Percentiles rank a stretch among this genome's conserved stretches.
Conservation (phyloP, 2,113 vertebrate genomes). For the Ammospiza nelsoni region DNA sequence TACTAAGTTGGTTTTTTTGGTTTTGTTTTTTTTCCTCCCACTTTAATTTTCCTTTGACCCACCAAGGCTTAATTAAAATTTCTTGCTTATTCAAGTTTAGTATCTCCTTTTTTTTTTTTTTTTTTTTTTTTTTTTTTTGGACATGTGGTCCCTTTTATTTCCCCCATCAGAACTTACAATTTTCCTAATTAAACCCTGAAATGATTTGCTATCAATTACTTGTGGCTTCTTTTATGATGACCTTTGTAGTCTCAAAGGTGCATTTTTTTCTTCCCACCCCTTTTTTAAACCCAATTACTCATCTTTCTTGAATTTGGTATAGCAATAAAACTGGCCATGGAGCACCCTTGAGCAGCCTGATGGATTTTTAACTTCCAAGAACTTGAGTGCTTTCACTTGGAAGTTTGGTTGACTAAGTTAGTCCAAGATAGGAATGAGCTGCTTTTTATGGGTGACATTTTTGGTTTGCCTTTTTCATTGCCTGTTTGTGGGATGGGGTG, state of each 20-base stretch:
- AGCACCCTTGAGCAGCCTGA: constrained; percentile 70
- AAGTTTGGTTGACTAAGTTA: constrained; percentile 69
- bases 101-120: constrained; percentile 53
- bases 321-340: constrained; percentile 77
- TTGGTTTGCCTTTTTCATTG: constrained; percentile 47
- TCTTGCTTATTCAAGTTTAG: constrained; percentile 75
- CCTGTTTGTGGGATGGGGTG: constrained; percentile 54
- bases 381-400: constrained; percentile 59
- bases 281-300: constrained; percentile 37
- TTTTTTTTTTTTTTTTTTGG: constrained; percentile 22
- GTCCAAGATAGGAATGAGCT: constrained; percentile 64
- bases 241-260: constrained; percentile 73
- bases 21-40: not conserved
- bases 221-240: constrained; percentile 69
- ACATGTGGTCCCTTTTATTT: constrained; percentile 55
- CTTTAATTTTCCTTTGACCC: constrained; percentile 73
- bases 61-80: constrained; percentile 73
- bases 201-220: constrained; percentile 61
- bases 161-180: constrained; percentile 44
- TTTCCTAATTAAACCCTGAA: constrained; percentile 66
- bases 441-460: constrained; percentile 71
- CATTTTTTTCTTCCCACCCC: not conserved
- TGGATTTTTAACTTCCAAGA: constrained; percentile 50
- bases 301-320: constrained; percentile 72
- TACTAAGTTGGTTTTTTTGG: constrained; percentile 19